Base-by-base conservation (phyloP, 2,113 vertebrate genomes). In the Pachyramphus minor region DNA sequence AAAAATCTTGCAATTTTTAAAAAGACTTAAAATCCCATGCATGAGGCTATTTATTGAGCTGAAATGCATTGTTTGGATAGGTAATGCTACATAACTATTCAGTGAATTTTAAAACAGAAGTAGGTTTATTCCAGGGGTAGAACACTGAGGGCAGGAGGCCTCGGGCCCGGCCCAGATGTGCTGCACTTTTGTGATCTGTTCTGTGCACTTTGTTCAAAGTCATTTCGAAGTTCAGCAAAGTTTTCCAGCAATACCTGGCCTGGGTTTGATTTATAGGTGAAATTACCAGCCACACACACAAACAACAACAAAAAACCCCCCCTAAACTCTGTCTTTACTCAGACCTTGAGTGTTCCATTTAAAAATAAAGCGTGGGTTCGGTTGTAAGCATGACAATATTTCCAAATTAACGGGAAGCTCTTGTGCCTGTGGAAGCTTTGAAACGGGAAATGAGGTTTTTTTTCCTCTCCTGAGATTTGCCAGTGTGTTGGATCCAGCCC, bases 221-320 rank as follows among this genome's bases (percentile, higher is more conserved):
- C 44, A 49, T 58, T 84, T 80, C 16, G 58, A 59, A 37, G 23
- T 25, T 37, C n/a, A 37, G 22, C n/a, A 37, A 24, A 58, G n/a
- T 35, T 25, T 37, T 25, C 41, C 2, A 72, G 50, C 80, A 86
- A 59, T 67, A 90, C 60, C 45, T 74, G 42, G 3, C 22, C n/a
- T 33, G 13, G 11, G 41, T 92, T 53, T 81, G 41, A 50, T 69
- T 60, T 73, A 28, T 20, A 39, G 25, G 42, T 68, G 14, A 60
- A 89, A 76, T 87, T 64, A 81, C 35, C 68, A 92, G 44, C 68
- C 23, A 17, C 19, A 47, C 3, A 22, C 16, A 20, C 19, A 22
- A 12, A n/a, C 8, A 30, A n/a, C n/a, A n/a, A n/a, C n/a, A n/a
- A n/a, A 1, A 10, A 10, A 1, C 5, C 4, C 14, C 6, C 37